A percentile compares a stretch with the other conserved stretches of the same genome.
These are phyloP conservation scores for Drosophila percnosoma DNA, from an alignment of 2,888 invertebrate genomes.

Conservation along the genomic window DNA sequence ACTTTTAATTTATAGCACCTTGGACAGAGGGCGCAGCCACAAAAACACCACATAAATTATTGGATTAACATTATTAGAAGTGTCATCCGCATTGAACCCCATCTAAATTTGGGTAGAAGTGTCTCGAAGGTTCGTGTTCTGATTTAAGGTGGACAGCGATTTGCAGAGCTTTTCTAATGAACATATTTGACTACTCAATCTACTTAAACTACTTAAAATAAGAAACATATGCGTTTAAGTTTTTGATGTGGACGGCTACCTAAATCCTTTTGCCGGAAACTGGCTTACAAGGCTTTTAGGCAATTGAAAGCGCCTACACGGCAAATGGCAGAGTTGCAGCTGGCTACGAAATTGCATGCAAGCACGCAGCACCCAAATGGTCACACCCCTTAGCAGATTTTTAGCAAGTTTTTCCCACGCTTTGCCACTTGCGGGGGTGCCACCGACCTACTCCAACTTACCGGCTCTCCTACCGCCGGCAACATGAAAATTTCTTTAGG, in stretches of 20 bases:
- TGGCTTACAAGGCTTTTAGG: slow-evolving; percentile 80
- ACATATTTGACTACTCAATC: background rate
- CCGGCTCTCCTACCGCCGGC: slow-evolving; percentile 4
- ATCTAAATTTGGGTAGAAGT: slow-evolving; percentile 13
- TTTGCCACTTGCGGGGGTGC: slow-evolving; percentile 57
- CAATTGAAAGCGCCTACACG: slow-evolving; percentile 73
- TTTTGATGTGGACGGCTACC: slow-evolving; percentile 19
- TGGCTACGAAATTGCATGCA: slow-evolving; percentile 73
- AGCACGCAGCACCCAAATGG: slow-evolving; percentile 62
- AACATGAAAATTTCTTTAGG: slow-evolving; percentile 70
- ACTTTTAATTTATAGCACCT: slow-evolving; percentile 39
- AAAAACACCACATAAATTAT: slow-evolving; percentile 49
- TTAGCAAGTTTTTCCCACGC: slow-evolving; percentile 79
- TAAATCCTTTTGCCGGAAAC: slow-evolving; percentile 70
- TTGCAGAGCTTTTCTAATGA: background rate
- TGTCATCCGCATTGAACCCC: background rate
- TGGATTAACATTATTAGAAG: slow-evolving; percentile 43
- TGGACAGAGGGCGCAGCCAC: slow-evolving; percentile 21
- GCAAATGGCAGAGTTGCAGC: slow-evolving; percentile 31
- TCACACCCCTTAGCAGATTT: slow-evolving; percentile 27
- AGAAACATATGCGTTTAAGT: slow-evolving; percentile 13
- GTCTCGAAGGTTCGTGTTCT: background rate
- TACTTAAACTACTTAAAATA: background rate
- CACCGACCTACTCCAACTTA: slow-evolving; percentile 26
- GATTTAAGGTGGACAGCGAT: background rate